A percentile compares a stretch with the other conserved stretches of the same genome.
Evolutionary conservation across 2,888 invertebrate species (phyloP).

Genomic region (Drosophila longiperda): DNA sequence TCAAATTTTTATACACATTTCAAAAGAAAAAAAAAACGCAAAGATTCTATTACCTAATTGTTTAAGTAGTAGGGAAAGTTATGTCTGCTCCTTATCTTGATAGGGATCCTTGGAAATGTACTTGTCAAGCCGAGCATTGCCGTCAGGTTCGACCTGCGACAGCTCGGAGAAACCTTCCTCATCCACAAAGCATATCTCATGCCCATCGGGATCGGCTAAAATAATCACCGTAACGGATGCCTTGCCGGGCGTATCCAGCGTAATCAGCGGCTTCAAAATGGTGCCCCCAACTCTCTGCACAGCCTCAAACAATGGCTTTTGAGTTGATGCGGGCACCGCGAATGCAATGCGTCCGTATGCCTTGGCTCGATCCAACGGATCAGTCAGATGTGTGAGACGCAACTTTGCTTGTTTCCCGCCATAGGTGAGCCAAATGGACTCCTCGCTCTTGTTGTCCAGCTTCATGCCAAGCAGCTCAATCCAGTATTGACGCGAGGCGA

Average conservation of each 20-base stretch:
- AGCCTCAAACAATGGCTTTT: conserved; percentile 90
- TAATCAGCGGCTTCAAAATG: conserved; percentile 94
- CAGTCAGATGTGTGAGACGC: conserved; percentile 86
- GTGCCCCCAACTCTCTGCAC: conserved; percentile 90
- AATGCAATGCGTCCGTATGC: conserved; percentile 98
- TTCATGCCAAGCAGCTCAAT: conserved; percentile 90
- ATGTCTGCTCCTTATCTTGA: conserved; percentile 69
- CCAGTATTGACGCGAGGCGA: conserved; percentile 94
- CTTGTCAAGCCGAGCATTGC: conserved; percentile 91
- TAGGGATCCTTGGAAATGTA: conserved; percentile 87
- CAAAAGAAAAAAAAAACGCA: background rate
- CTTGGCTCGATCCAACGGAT: conserved; percentile 91
- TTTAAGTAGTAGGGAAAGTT: background rate
- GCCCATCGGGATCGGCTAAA: conserved; percentile 97
- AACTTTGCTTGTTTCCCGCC: conserved; percentile 90
- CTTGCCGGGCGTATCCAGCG: conserved; percentile 98
- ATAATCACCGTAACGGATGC: conserved; percentile 98
- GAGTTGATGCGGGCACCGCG: conserved; percentile 91
- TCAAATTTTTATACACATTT: background rate
- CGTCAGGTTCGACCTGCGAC: conserved; percentile 93
- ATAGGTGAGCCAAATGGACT: conserved; percentile 89
- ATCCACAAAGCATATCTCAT: conserved; percentile 99
- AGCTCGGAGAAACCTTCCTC: conserved; percentile 96
- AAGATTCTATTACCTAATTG: background rate
- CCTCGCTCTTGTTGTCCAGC: conserved; percentile 88